phyloP scores from a whole-genome alignment of 1,140 invertebrate genomes.

The Drosophila watanabei region DNA sequence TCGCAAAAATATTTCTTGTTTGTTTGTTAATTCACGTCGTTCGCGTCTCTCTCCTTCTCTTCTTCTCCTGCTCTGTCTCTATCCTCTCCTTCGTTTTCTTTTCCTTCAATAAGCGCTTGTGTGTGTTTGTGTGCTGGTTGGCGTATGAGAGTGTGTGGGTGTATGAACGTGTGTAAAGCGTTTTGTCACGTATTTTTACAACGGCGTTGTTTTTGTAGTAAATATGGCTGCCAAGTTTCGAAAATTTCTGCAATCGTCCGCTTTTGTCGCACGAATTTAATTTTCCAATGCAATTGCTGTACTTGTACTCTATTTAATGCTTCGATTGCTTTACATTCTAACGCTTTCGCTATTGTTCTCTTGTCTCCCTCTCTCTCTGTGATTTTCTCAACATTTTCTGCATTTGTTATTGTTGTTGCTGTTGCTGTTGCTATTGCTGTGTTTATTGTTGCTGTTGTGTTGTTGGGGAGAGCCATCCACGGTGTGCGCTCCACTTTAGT shows the following conservation, averaged over 20 bases:
- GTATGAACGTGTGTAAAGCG: constrained; percentile 35
- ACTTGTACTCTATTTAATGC: constrained; percentile 47
- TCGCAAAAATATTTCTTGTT: constrained; percentile 53
- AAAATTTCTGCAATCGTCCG: constrained; percentile 52
- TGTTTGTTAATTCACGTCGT: constrained; percentile 53
- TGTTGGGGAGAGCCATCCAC: constrained; percentile 77
- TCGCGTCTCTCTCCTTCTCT: constrained; percentile 44
- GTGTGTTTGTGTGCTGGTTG: constrained; percentile 6
- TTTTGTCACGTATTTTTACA: constrained; percentile 81
- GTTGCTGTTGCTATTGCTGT: constrained; percentile 44
- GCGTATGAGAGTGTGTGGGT: constrained; percentile 14
- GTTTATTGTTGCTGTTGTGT: constrained; percentile 49
- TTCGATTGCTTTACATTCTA: constrained; percentile 45
- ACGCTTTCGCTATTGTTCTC: constrained; percentile 53
- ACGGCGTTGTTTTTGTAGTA: constrained; percentile 66
- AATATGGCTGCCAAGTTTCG: constrained; percentile 77
- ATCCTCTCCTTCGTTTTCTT: constrained; percentile 33
- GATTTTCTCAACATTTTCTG: constrained; percentile 53
- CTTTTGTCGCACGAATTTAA: constrained; percentile 76
- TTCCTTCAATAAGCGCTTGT: constrained; percentile 5
- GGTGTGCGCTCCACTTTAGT: constrained; percentile 71
- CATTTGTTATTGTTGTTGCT: constrained; percentile 48
- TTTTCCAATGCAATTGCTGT: constrained; percentile 78
- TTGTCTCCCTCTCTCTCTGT: constrained; percentile 36
- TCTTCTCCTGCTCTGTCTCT: constrained; percentile 45